A percentile compares a stretch with the other conserved stretches of the same genome.
Conservation (phyloP, 1,140 invertebrate species). For the Drosophila baimaii region DNA sequence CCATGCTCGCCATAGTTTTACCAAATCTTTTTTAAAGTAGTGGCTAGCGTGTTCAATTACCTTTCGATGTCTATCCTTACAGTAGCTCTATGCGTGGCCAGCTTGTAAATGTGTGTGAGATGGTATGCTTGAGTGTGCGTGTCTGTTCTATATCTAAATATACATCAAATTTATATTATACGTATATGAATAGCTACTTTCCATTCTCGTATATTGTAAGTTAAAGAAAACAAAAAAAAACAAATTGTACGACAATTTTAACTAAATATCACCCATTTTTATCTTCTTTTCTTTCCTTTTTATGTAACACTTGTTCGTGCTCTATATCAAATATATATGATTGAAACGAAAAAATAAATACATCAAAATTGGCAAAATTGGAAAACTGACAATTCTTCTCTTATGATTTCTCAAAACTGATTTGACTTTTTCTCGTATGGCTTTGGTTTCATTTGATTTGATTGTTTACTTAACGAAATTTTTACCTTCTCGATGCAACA, state of each 20-base stretch:
- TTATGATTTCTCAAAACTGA: conserved; percentile 50
- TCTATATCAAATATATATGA: conserved; percentile 79
- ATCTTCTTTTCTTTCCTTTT: conserved; percentile 84
- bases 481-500: conserved; percentile 55
- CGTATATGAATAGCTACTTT: conserved; percentile 66
- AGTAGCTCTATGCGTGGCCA: conserved; percentile 67
- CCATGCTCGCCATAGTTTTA: conserved; percentile 43
- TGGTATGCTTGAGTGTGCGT: conserved; percentile 42
- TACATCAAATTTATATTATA: conserved; percentile 38
- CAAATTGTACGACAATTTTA: conserved; percentile 74
- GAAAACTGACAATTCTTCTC: conserved; percentile 77
- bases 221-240: conserved; percentile 55
- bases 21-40: conserved; percentile 66
- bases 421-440: conserved; percentile 40
- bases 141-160: conserved; percentile 41
- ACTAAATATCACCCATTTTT: conserved; percentile 84
- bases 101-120: conserved; percentile 56
- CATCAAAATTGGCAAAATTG: conserved; percentile 82
- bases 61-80: conserved; percentile 74
- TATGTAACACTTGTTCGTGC: conserved; percentile 83
- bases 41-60: conserved; percentile 75
- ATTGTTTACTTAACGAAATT: conserved; percentile 38
- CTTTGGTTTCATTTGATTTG: conserved; percentile 41
- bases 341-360: conserved; percentile 56
- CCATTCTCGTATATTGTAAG: conserved; percentile 78